Evolutionary conservation across 2,113 vertebrate species (phyloP).

Genomic region (Nannospalax galili): DNA sequence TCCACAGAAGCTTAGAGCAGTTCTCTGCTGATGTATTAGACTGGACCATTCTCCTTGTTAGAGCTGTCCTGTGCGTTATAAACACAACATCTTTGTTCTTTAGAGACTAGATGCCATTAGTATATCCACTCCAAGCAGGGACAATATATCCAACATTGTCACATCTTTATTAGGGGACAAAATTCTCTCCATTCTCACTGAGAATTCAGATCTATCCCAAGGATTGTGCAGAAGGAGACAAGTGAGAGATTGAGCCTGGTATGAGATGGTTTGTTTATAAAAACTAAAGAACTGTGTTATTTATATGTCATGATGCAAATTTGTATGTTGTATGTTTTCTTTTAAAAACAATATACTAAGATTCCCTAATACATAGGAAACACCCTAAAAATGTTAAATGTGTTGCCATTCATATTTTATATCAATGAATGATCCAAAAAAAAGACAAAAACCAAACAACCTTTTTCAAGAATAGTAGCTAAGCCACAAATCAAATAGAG

Average conservation of each 20-base stretch:
- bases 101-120: neutral
- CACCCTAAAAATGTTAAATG: neutral
- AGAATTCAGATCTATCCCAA: neutral
- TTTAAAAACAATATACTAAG: neutral
- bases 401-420: neutral
- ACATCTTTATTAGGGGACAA: neutral
- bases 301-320: neutral
- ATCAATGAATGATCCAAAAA: slow-evolving; percentile 32
- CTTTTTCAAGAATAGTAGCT: slow-evolving; percentile 10
- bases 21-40: neutral
- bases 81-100: neutral
- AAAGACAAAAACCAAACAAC: neutral
- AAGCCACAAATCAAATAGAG: neutral
- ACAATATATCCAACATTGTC: neutral
- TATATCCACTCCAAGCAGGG: neutral
- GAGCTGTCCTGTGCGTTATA: neutral
- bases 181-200: neutral
- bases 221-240: neutral
- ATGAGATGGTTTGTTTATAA: slow-evolving; percentile 30
- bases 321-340: neutral
- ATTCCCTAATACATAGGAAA: neutral
- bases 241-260: neutral
- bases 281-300: neutral
- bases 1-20: neutral
- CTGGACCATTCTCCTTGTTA: neutral